Evolutionary conservation across 2,113 vertebrate species (phyloP), one percentile per base, ranked within the genome.

Genomic region (Mesembrinibis cayennensis): DNA sequence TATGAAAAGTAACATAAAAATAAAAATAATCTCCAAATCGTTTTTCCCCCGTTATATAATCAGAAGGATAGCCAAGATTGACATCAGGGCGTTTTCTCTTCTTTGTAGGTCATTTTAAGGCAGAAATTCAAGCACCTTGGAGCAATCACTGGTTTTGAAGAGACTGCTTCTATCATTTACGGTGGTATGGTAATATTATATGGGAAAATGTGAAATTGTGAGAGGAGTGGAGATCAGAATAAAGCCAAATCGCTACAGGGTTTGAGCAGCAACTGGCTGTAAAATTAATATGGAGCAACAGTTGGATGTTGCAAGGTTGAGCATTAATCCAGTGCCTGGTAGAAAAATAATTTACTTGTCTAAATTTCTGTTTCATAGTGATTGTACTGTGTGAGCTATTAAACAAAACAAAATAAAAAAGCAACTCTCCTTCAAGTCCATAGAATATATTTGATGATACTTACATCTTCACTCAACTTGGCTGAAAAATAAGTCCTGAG

Each of bases 141-240:
- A 96, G 87, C 81, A 87, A 86, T 93, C 71, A 69, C n/a, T 77
- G 58, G 29, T 93, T 95, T 95, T 82, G 84, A 96, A 82, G 87
- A 86, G 95, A 50, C 89, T 96, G 95, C 91, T 97, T 97, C 96
- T 95, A 94, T 96, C 96, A 89, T 97, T 97, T 97, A 50, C 94
- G 73, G 91, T 91, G 91, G 83, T 94, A 90, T 0, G 0, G 94
- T 95, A 97, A 95, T 30, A 94, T 86, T 96, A 93, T 90, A 97
- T 62, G 74, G 95, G 91, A 97, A 94, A 95, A 93, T 86, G 84
- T 94, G 94, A 95, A 93, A 91, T 95, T 81, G 76, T 79, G 86
- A 91, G 80, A 86, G 85, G 44, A 90, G 44, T 26, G 38, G 49
- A 86, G 88, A 79, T 79, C 71, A 93, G 66, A 90, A 47, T 84